Base-by-base conservation (phyloP, 2,797 vertebrate species). In the Paratrypauchen microcephalus region DNA sequence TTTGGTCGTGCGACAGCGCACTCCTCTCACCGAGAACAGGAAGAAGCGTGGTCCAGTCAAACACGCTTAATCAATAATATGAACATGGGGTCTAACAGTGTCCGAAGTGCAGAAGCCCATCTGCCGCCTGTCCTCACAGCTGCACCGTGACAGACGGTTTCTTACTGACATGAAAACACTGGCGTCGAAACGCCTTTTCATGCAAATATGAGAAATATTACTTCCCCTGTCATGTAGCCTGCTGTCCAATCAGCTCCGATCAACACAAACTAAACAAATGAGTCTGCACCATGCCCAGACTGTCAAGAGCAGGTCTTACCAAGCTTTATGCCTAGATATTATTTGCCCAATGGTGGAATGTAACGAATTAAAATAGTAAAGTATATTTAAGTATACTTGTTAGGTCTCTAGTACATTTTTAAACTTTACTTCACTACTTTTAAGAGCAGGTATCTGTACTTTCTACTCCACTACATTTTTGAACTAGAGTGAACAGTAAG, bases 241-340 rank as follows among this genome's bases (percentile, higher is more conserved):
- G 24, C 59, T 56, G 1, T 1, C 87, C 84, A 83, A 83, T 87
- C 84, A 78, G 77, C 0, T 13, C 4, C 1, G 45, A 71, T 75
- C 74, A 71, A 57, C 75, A 1, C 11, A 23, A 58, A 72, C 3
- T 0, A 12, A 47, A 50, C 19, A 2, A 30, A 28, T 19, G 13
- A 30, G 2, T 4, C 4, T 8, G 13, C 12, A 23, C 73, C 78
- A 81, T 15, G 70, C 80, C 72, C 70, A 74, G 19, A 74, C 2
- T 23, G 52, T 0, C 0, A 7, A n/a, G 6, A n/a, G 19, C 48
- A 1, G 1, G 11, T 8, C 7, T 8, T 18, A 50, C 13, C 16
- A 48, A 18, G 16, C 15, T 19, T 16, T 41, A 45, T 13, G 1
- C 11, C 12, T 1, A 45, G 13, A 16, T 9, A 36, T 6, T 0